Conservation (phyloP, 2,113 vertebrate species). For the Cercopithecus mona region DNA sequence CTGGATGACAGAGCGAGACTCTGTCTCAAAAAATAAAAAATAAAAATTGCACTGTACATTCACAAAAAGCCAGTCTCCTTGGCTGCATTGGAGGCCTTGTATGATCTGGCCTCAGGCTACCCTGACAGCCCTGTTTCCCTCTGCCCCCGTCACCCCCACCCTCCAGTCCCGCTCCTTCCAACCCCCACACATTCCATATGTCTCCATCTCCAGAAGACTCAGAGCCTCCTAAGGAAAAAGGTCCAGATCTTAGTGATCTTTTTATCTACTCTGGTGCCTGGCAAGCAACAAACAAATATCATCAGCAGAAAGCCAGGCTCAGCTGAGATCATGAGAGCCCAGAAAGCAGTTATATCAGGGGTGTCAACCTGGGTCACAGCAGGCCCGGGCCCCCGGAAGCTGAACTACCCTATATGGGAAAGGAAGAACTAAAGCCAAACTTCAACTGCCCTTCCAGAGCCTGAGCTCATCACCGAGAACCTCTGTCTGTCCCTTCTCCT, state of each 20-base stretch:
- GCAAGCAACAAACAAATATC: not conserved
- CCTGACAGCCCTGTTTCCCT: not conserved
- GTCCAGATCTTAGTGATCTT: not conserved
- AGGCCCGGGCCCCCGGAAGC: not conserved
- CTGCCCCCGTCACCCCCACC: too few species aligned
- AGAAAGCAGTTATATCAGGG: not conserved
- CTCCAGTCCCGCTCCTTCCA: not conserved
- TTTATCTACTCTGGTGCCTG: not conserved
- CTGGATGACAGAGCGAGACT: too few species aligned
- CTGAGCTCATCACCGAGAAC: not conserved
- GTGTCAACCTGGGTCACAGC: not conserved
- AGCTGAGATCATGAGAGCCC: not conserved
- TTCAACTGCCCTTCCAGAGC: not conserved
- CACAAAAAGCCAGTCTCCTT: not conserved
- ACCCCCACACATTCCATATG: rapidly evolving
- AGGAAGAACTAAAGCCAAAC: not conserved
- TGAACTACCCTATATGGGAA: not conserved
- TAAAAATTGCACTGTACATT: not conserved
- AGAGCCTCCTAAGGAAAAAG: not conserved
- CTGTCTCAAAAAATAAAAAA: too few species aligned
- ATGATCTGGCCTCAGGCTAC: too few species aligned
- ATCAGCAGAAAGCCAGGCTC: not conserved
- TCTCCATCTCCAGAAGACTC: not conserved
- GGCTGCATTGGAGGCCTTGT: too few species aligned
- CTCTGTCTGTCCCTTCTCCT: not conserved